A percentile compares a stretch with the other conserved stretches of the same genome.
Conservation (phyloP, 2,888 invertebrate species). For the Hirtodrosophila alboralis region DNA sequence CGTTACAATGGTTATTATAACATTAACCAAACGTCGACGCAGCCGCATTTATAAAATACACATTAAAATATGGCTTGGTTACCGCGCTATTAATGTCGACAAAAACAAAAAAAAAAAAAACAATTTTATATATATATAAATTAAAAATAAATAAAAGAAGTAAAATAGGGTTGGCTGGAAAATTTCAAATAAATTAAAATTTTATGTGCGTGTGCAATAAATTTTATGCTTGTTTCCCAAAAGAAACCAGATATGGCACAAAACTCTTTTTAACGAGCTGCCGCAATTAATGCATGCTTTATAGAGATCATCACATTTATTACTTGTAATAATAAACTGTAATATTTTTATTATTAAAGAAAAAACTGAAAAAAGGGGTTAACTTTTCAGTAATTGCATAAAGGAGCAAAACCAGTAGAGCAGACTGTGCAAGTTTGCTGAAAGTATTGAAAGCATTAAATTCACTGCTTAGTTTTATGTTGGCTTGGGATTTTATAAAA, state of each 20-base stretch:
- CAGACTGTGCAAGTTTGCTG: no score
- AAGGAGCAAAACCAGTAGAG: no score
- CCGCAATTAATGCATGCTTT: conserved; percentile 62
- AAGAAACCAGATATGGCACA: conserved; percentile 22
- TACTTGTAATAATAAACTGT: no score
- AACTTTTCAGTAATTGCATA: no score
- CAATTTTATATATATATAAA: no score
- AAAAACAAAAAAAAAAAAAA: conserved; percentile 36
- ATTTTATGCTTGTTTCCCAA: conserved; percentile 57
- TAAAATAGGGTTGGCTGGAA: neutral
- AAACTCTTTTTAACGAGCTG: conserved; percentile 53
- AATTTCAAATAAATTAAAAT: conserved; percentile 70
- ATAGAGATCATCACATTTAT: conserved; percentile 35
- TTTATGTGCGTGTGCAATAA: conserved; percentile 62
- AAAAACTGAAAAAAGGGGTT: no score
- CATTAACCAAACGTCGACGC: conserved; percentile 49
- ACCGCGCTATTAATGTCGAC: conserved; percentile 53
- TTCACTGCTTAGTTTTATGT: no score
- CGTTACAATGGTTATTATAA: conserved; percentile 70
- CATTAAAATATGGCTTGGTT: conserved; percentile 65
- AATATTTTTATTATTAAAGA: no score
- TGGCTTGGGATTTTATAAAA: no score
- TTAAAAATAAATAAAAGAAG: no score
- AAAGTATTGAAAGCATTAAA: no score
- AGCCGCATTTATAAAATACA: conserved; percentile 61